phyloP scores from a whole-genome alignment of 2,797 vertebrate species.

The Denticeps clupeoides region DNA sequence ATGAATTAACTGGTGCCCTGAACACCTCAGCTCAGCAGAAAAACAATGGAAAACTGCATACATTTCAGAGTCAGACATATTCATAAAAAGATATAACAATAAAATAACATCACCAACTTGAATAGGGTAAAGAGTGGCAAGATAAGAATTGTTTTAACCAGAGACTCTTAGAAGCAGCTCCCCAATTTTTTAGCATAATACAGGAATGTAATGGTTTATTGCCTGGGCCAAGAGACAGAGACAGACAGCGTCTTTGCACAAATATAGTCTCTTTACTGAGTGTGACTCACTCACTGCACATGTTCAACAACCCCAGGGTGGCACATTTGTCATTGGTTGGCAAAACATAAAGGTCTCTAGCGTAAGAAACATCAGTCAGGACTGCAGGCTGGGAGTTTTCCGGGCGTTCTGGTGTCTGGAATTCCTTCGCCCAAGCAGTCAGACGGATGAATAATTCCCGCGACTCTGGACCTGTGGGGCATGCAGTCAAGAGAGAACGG shows the following conservation, averaged over 20 bases:
- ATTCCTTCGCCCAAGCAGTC: neutral
- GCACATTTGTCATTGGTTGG: neutral
- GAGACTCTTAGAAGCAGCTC: no score
- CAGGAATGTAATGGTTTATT: no score
- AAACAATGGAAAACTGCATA: no score
- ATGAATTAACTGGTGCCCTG: no score
- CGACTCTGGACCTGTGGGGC: neutral
- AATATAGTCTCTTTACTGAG: neutral
- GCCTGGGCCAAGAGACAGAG: no score
- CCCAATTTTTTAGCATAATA: no score
- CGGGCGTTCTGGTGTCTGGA: neutral
- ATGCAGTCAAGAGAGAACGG: conserved; percentile 2
- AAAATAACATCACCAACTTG: no score
- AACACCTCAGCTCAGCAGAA: no score
- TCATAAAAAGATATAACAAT: no score
- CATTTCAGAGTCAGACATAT: no score
- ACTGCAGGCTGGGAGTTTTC: neutral
- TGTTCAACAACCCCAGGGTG: neutral
- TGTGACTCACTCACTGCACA: neutral
- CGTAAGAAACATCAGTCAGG: neutral
- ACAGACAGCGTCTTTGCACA: neutral
- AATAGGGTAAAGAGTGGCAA: no score
- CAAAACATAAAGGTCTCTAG: neutral
- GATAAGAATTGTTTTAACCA: no score
- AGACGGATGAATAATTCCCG: conserved; percentile 2